These are phyloP conservation scores for Drosophila sordidula DNA, from an alignment of 2,888 invertebrate genomes.

Conservation along the genomic window DNA sequence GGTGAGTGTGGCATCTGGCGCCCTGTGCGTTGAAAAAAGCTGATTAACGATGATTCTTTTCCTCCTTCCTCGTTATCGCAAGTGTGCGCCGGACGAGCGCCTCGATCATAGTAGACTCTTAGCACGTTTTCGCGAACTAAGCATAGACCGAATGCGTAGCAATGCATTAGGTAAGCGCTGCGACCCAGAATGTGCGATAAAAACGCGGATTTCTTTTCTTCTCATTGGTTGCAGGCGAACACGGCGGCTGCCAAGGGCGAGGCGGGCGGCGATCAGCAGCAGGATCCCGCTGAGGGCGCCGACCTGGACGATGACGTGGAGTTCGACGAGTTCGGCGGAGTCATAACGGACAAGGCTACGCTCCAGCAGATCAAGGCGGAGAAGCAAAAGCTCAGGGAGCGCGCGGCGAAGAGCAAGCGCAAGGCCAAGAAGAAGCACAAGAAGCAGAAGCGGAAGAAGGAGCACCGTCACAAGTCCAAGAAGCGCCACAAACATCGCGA, in stretches of 20 bases:
- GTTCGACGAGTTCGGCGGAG: constrained; percentile 79
- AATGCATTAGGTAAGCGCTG: constrained; percentile 86
- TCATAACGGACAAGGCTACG: constrained; percentile 71
- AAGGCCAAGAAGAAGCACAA: constrained; percentile 54
- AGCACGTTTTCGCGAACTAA: constrained; percentile 84
- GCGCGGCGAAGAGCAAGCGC: constrained; percentile 48
- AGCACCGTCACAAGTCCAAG: constrained; percentile 51
- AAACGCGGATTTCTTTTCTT: constrained; percentile 85
- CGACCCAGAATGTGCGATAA: constrained; percentile 83
- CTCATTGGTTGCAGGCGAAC: constrained; percentile 79
- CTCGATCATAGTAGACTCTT: constrained; percentile 83
- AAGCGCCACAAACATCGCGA: constrained; percentile 35
- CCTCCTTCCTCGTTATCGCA: constrained; percentile 56
- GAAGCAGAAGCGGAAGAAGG: constrained; percentile 56
- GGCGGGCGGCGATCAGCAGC: background rate
- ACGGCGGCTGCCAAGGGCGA: constrained; percentile 39
- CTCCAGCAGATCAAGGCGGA: constrained; percentile 61
- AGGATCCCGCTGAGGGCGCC: constrained; percentile 34
- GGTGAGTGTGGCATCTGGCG: constrained; percentile 59
- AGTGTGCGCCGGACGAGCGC: constrained; percentile 56
- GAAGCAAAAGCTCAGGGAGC: constrained; percentile 58
- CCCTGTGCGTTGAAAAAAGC: background rate
- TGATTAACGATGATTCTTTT: constrained; percentile 53
- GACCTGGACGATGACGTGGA: constrained; percentile 65
- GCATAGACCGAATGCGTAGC: constrained; percentile 86